Evolutionary conservation across 1,140 invertebrate genomes (phyloP), one percentile per base, ranked within the genome.

Genomic region (Pomacea maculata): DNA sequence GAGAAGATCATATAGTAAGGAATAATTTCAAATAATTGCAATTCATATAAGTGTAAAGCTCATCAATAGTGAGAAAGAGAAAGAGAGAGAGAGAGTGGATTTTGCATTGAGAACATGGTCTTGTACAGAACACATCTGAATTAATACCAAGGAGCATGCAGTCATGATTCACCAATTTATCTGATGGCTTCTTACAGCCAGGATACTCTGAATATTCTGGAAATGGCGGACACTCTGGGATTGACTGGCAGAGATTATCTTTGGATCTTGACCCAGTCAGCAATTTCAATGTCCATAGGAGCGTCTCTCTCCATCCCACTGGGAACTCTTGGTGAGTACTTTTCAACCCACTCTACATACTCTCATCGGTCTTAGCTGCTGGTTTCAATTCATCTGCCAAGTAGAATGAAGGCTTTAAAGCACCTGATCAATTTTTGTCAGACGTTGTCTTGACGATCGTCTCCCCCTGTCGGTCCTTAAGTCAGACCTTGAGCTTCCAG

Each of bases 261-360:
- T 12, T 99, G 97, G 97, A 96, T 99, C 73, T 96, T 97, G 0
- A 97, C 96, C n/a, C 96, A 98, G 90, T 96, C 96, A 86, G 96
- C 97, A 70, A 96, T 98, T 65, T 96, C 90, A 86, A 88, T 73
- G 72, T 72, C 84, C n/a, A 85, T 84, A 25, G 86, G 88, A 17
- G 77, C 34, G 1, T 34, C 80, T 9, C 75, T 9, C 55, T 71
- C 68, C 5, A 98, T 98, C 89, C 97, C 97, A 0, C 94, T 97
- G 29, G 97, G 97, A 57, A 97, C 98, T 95, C 92, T 99, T 17
- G 97, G 97, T 97, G 91, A 94, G 94, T 57, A 67, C 17, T 57
- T 63, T 61, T 70, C 67, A n/a, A 11, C 29, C 11, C 4, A 14
- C 21, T 14, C 11, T 14, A 17, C 67, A n/a, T 11, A 12, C 67